phyloP scores from a whole-genome alignment of 2,113 vertebrate species.

The Ariopsis seemanni region DNA sequence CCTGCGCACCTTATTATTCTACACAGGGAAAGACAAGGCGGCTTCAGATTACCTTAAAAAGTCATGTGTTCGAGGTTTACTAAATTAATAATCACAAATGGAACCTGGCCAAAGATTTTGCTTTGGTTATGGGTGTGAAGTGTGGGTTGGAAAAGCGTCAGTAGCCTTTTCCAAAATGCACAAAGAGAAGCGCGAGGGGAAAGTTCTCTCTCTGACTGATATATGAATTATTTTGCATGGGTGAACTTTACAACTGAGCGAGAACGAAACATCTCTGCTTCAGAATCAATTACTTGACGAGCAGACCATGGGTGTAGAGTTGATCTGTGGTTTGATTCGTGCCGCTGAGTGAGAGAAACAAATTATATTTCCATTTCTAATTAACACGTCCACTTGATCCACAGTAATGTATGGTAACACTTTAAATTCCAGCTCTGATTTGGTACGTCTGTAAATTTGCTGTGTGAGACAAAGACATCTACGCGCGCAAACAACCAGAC shows the following conservation, averaged over 20 bases:
- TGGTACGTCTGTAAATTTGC: not conserved
- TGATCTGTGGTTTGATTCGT: not conserved
- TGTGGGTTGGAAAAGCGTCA: not conserved
- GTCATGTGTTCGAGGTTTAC: not conserved
- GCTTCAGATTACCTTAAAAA: not conserved
- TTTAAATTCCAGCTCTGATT: not conserved
- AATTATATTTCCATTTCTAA: not conserved
- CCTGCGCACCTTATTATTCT: slow-evolving; percentile 94
- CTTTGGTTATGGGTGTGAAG: slow-evolving; percentile 20
- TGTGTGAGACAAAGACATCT: not conserved
- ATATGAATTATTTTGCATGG: slow-evolving; percentile 16
- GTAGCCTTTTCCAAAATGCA: slow-evolving; percentile 22
- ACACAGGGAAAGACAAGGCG: slow-evolving; percentile 5
- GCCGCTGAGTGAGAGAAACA: not conserved
- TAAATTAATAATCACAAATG: not conserved
- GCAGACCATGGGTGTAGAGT: not conserved
- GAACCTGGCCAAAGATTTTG: not conserved
- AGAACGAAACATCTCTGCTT: slow-evolving; percentile 45
- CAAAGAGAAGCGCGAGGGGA: not conserved
- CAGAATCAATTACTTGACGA: slow-evolving; percentile 45
- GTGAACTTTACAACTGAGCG: slow-evolving; percentile 43
- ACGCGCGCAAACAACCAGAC: slow-evolving; percentile 16
- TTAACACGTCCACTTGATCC: not conserved
- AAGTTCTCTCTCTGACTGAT: not conserved
- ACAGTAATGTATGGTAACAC: not conserved